phyloP scores from a whole-genome alignment of 37 sponge, comb jelly and placozoan species.

The Chondrosia reniformis region DNA sequence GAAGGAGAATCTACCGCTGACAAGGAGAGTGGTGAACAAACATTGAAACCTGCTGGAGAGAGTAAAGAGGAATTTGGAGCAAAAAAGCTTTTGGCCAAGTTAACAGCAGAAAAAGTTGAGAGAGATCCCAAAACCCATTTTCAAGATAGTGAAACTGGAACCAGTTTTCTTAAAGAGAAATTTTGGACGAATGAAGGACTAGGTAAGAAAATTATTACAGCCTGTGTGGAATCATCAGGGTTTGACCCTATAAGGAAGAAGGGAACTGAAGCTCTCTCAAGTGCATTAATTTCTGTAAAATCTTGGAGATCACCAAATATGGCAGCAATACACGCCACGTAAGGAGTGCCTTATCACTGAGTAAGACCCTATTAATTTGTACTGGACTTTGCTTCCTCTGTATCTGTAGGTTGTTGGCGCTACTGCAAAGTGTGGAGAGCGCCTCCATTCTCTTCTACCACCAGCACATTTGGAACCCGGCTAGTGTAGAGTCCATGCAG shows the following conservation, averaged over 20 bases:
- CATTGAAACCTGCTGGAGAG: not conserved
- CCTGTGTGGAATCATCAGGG: constrained; percentile 1
- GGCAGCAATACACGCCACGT: too few relatives aligned
- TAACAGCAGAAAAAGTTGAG: not conserved
- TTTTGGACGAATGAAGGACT: not conserved
- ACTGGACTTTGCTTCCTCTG: not conserved
- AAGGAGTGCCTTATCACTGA: too few relatives aligned
- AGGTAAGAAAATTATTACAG: not conserved
- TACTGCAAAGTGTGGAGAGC: constrained; percentile 3
- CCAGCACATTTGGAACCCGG: not conserved
- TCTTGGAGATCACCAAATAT: too few relatives aligned
- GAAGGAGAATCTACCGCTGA: not conserved
- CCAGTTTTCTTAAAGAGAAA: not conserved
- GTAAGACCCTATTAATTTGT: not conserved
- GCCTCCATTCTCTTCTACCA: not conserved
- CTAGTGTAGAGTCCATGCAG: not conserved
- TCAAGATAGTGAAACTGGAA: not conserved
- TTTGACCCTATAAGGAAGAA: not conserved
- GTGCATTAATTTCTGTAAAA: not conserved
- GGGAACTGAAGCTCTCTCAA: not conserved
- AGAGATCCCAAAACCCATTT: not conserved
- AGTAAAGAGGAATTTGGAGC: not conserved
- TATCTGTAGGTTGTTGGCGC: not conserved
- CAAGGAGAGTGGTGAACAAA: not conserved
- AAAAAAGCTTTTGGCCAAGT: constrained; percentile 16